phyloP scores from a whole-genome alignment of 2,888 invertebrate genomes.

The Lordiphosa andalusiaca region DNA sequence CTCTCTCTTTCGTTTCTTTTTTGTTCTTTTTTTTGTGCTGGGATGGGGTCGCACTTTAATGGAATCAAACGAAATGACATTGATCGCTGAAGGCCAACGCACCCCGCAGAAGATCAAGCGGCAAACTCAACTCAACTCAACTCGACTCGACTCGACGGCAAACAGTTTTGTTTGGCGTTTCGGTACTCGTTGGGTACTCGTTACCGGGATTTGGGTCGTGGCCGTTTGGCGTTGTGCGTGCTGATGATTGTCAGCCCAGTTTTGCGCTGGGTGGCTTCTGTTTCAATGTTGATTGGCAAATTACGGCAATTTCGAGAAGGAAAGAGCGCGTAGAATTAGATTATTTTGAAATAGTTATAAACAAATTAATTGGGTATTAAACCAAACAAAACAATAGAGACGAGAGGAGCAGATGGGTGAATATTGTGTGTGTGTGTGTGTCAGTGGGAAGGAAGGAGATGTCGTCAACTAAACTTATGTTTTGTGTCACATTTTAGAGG shows the following conservation, averaged over 20 bases:
- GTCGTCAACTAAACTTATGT: no score
- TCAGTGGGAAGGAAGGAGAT: no score
- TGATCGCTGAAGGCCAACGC: conserved; percentile 77
- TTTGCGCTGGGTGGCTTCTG: conserved; percentile 42
- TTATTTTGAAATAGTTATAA: conserved; percentile 71
- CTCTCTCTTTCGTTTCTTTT: no score
- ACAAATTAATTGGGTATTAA: conserved; percentile 67
- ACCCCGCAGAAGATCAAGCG: conserved; percentile 31
- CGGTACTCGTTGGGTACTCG: conserved; percentile 16
- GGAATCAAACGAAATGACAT: conserved; percentile 76
- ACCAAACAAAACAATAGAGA: background rate
- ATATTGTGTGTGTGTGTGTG: no score
- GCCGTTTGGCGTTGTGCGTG: conserved; percentile 12
- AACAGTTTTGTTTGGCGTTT: conserved; percentile 6
- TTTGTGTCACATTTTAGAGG: no score
- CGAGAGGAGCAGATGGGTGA: no score
- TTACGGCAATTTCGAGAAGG: conserved; percentile 64
- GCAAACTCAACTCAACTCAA: conserved; percentile 13
- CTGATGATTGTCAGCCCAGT: conserved; percentile 8
- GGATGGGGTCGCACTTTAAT: conserved; percentile 69
- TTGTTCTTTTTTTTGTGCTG: conserved; percentile 34
- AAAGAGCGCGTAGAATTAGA: conserved; percentile 55
- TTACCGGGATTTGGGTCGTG: conserved; percentile 67
- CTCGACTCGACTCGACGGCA: conserved; percentile 7
- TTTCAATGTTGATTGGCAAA: conserved; percentile 75